Conservation (phyloP, 2,113 vertebrate species). For the Pristiophorus japonicus region DNA sequence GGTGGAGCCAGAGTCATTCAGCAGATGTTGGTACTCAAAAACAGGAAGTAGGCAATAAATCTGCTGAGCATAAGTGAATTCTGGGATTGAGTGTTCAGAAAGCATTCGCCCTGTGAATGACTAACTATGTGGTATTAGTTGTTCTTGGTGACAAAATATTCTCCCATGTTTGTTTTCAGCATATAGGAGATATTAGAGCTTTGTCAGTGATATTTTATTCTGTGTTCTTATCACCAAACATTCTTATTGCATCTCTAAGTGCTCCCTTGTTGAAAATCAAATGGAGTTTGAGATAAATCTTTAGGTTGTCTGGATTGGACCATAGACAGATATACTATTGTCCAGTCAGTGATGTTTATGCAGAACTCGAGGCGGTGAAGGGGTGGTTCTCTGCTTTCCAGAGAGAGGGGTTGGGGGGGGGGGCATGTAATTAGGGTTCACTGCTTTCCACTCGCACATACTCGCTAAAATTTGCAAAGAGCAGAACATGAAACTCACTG, state of each 20-base stretch:
- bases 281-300: neutral
- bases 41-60: conserved; percentile 26
- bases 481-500: neutral
- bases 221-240: neutral
- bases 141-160: neutral
- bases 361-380: neutral
- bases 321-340: neutral
- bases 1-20: neutral
- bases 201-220: neutral
- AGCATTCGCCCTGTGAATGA: neutral
- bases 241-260: neutral
- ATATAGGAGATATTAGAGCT: neutral
- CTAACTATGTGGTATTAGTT: neutral
- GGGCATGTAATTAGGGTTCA: neutral
- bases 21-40: conserved; percentile 13
- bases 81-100: conserved; percentile 4
- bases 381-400: neutral
- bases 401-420: neutral
- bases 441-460: neutral
- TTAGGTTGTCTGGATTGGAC: neutral
- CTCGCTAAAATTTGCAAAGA: neutral
- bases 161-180: neutral
- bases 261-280: neutral
- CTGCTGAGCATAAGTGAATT: neutral
- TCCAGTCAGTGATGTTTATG: too few relatives aligned